Conservation (phyloP, 2,113 vertebrate species). For the Eulemur macaco region DNA sequence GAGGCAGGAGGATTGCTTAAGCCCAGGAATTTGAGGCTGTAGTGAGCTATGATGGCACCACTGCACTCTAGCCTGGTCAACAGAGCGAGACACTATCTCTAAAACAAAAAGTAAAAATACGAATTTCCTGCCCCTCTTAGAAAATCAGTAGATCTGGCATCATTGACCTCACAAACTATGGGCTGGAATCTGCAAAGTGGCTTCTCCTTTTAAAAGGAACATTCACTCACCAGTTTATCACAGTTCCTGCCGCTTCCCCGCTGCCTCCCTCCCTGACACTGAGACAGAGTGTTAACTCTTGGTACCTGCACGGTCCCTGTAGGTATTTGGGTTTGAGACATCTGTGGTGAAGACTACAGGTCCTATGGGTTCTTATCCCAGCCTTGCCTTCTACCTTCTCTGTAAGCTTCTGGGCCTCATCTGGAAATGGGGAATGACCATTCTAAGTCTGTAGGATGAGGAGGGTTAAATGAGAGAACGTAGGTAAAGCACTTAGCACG, state of each 20-base stretch:
- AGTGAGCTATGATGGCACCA: no score
- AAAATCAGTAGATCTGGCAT: neutral
- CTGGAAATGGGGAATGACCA: neutral
- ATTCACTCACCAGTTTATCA: neutral
- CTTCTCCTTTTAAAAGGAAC: neutral
- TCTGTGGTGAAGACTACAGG: neutral
- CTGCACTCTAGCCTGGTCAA: no score
- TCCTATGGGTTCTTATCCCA: neutral
- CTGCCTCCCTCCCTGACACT: neutral
- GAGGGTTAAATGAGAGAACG: neutral
- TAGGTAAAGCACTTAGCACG: accelerated
- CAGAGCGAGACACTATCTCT: no score
- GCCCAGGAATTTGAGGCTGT: no score
- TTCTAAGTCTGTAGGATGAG: neutral
- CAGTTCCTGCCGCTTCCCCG: neutral
- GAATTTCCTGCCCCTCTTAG: neutral
- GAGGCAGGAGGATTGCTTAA: no score
- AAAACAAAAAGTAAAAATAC: neutral
- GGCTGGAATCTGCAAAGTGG: neutral
- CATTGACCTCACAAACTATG: neutral
- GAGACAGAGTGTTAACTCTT: neutral
- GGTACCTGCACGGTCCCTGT: neutral
- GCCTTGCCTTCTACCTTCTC: neutral
- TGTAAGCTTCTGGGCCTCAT: neutral
- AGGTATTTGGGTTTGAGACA: neutral